These are phyloP conservation scores for Geodia barretti DNA, from an alignment of 37 sponge, comb jelly and placozoan genomes.

Conservation along the genomic window DNA sequence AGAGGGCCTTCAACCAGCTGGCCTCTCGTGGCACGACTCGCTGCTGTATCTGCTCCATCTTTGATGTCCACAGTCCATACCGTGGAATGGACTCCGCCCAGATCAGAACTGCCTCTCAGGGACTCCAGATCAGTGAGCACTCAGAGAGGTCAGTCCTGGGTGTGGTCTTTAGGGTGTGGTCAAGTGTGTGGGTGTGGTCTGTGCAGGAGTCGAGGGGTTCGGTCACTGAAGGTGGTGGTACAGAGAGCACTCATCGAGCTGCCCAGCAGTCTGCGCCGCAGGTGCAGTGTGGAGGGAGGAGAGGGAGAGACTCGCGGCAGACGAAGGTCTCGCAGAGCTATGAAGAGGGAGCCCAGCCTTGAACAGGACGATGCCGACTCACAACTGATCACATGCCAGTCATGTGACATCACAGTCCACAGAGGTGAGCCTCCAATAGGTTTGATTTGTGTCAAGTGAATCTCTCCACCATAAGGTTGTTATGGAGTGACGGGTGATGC, in stretches of 20 bases:
- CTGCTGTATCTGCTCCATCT: constrained; percentile 75
- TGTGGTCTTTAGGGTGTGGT: too few relatives aligned
- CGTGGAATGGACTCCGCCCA: neutral
- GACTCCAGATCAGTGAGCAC: neutral
- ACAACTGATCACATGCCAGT: constrained; percentile 47
- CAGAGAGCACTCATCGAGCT: constrained; percentile 48
- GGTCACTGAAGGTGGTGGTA: constrained; percentile 46
- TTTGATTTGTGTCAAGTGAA: neutral
- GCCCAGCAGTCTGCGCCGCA: neutral
- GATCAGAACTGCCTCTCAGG: neutral
- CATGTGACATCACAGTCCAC: constrained; percentile 70
- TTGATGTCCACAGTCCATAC: constrained; percentile 52
- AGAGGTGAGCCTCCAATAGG: constrained; percentile 39
- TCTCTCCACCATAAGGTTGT: constrained; percentile 52
- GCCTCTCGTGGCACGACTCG: constrained; percentile 25
- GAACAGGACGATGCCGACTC: constrained; percentile 22
- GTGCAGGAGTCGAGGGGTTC: neutral
- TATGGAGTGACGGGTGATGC: constrained; percentile 61
- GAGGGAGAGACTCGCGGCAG: neutral
- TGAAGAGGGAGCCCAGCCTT: neutral
- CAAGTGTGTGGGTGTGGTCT: too few relatives aligned
- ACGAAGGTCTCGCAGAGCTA: neutral
- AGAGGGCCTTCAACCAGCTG: constrained; percentile 72
- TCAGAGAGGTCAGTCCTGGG: too few relatives aligned
- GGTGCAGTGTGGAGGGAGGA: neutral